These are phyloP conservation scores for Chrysemys picta DNA, from an alignment of 2,113 vertebrate species.

Conservation along the genomic window DNA sequence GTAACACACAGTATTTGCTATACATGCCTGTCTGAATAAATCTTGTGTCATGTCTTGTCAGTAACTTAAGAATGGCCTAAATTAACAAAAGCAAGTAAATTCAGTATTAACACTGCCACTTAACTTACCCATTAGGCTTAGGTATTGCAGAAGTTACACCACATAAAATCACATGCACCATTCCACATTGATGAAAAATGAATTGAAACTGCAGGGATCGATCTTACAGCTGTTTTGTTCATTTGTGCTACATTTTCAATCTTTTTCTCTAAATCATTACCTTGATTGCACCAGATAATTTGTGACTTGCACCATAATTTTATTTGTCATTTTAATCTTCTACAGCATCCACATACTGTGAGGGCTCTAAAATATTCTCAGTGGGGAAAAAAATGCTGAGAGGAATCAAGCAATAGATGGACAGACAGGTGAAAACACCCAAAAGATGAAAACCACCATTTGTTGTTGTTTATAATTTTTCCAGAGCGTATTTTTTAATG, in stretches of 20 bases:
- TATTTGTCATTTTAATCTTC: background rate
- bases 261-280: background rate
- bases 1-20: background rate
- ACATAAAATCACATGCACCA: background rate
- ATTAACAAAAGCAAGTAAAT: background rate
- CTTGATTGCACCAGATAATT: background rate
- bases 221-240: fast-evolving
- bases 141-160: background rate
- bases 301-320: background rate
- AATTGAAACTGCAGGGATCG: too few relatives aligned
- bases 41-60: background rate
- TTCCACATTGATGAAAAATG: background rate
- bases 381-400: background rate
- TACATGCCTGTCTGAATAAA: background rate
- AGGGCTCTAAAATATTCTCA: background rate
- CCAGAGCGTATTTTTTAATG: background rate
- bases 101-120: fast-evolving
- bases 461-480: background rate
- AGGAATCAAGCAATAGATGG: fast-evolving
- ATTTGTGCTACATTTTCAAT: background rate
- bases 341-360: background rate
- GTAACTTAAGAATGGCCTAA: background rate
- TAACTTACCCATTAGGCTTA: background rate
- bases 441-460: background rate
- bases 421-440: background rate